Evolutionary conservation across 2,888 invertebrate species (phyloP), one percentile per base, ranked within the genome.

Genomic region (Lottia gigantea): DNA sequence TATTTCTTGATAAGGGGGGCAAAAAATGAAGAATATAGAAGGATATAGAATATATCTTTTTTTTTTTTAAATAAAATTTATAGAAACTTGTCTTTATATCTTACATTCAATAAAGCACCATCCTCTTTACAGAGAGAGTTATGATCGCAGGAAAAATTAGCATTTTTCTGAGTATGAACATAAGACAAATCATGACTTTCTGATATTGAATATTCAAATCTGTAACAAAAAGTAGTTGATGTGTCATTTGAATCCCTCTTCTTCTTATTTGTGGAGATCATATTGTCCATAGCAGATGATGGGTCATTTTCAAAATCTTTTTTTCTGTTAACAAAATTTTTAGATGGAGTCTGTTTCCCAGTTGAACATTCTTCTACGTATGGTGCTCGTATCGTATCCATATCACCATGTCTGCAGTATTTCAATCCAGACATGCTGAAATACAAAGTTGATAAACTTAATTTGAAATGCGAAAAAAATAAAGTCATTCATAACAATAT

Each of bases 71-170:
- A 31, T 31, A 3, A 31, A 31, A 31, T 31, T 31, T 2, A 31
- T 31, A 31, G 31, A 31, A 31, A 3, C 2, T 31, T 31, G 31
- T 31, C 2, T 40, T 8, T 40, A 40, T 40, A 6, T 40, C 46
- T 40, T 40, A 64, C 46, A 45, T 46, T 46, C 14, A 14, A 31
- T 25, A 46, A 40, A 40, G 14, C 19, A 31, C 45, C 45, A 46
- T 66, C 46, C 14, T 26, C 26, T 46, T 66, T 46, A 47, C 66
- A 66, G 7, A 66, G n/a, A 46, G 16, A 25, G n/a, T 46, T n/a
- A 25, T 47, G 47, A 16, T 66, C 66, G 46, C 66, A 66, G 26
- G 66, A 66, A 26, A 66, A 66, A 47, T 66, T 66, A 11, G 66
- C 66, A 23, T 66, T 46, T 16, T 12, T n/a, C 16, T 25, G 15